Evolutionary conservation across 2,888 invertebrate genomes (phyloP).

Genomic region (Caenorhabditis macrosperma): DNA sequence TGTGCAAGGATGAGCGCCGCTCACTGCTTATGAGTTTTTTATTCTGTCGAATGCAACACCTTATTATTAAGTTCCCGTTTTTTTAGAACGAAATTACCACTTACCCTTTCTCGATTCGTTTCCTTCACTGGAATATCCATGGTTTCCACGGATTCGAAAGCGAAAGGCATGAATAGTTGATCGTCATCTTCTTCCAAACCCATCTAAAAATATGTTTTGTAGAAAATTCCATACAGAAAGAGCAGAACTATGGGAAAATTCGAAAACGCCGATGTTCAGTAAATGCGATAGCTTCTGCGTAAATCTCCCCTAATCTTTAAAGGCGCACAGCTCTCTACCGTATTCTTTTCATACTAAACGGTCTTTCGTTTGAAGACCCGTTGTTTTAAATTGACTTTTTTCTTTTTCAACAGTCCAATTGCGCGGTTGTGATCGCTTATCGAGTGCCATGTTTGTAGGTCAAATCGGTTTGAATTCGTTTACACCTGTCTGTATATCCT

Average conservation of each 20-base stretch:
- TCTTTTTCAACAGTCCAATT: not conserved
- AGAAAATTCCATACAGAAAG: too few relatives aligned
- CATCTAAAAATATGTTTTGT: too few relatives aligned
- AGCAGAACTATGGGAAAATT: too few relatives aligned
- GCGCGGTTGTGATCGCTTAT: not conserved
- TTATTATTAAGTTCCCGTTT: not conserved
- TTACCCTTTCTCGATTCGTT: not conserved
- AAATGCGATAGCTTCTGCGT: not conserved
- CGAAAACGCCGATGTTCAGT: too few relatives aligned
- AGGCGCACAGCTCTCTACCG: constrained; percentile 23
- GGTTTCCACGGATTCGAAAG: too few relatives aligned
- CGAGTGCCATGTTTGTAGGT: not conserved
- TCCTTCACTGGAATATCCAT: too few relatives aligned
- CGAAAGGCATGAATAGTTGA: too few relatives aligned
- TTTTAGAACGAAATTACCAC: not conserved
- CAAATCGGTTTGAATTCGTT: too few relatives aligned
- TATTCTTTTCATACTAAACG: not conserved
- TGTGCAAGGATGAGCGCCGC: constrained; percentile 12
- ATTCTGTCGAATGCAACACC: not conserved
- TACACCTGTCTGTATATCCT: not conserved
- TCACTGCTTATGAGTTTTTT: not conserved
- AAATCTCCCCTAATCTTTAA: not conserved
- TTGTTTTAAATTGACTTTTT: not conserved
- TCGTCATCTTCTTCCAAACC: too few relatives aligned
- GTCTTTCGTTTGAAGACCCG: constrained; percentile 16